Evolutionary conservation across 1,140 invertebrate species (phyloP).

Genomic region (Aphelenchoides besseyi): DNA sequence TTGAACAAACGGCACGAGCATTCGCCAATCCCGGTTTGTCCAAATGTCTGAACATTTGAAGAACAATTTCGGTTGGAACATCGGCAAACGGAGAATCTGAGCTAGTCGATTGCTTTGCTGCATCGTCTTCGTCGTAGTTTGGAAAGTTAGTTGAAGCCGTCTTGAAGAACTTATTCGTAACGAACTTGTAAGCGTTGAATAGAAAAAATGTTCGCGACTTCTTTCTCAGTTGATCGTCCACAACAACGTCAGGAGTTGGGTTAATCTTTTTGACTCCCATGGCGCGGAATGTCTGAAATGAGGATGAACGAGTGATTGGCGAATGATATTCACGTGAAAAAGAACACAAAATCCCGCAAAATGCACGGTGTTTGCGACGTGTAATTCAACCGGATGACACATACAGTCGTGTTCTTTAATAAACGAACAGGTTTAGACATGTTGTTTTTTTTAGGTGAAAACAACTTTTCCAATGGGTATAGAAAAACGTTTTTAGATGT

Average conservation of each 20-base stretch:
- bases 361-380: neutral
- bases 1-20: neutral
- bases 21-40: neutral
- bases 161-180: neutral
- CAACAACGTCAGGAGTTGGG: neutral
- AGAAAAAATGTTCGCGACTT: neutral
- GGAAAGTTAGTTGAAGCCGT: neutral
- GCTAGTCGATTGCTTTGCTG: neutral
- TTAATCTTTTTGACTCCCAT: neutral
- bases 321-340: neutral
- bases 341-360: neutral
- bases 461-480: too few relatives aligned
- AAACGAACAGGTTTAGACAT: too few relatives aligned
- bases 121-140: neutral
- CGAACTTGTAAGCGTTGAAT: neutral
- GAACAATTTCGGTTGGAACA: conserved; percentile 6
- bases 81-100: neutral
- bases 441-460: too few relatives aligned
- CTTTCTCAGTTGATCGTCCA: neutral
- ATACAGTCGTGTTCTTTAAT: too few relatives aligned
- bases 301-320: neutral
- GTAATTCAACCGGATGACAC: too few relatives aligned
- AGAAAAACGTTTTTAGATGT: too few relatives aligned
- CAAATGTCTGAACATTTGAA: neutral
- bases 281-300: neutral